phyloP scores from a whole-genome alignment of 2,888 invertebrate genomes.

The Eupeodes luniger region DNA sequence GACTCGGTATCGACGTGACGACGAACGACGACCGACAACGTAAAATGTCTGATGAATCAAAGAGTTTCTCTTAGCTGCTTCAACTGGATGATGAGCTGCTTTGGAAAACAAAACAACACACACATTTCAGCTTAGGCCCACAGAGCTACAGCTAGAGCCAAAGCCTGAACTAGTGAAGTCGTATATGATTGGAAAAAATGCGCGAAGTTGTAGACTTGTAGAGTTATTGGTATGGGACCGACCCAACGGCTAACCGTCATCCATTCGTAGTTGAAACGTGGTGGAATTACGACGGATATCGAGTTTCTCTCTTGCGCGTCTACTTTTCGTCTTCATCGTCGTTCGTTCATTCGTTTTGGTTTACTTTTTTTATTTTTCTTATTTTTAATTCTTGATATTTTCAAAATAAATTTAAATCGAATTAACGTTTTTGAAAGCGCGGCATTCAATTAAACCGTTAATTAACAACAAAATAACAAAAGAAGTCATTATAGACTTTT shows the following conservation, averaged over 20 bases:
- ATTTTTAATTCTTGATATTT: constrained; percentile 42
- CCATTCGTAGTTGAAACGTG: constrained; percentile 73
- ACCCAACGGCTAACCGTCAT: constrained; percentile 58
- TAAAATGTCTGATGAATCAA: constrained; percentile 40
- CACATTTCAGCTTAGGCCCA: constrained; percentile 29
- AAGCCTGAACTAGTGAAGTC: not conserved
- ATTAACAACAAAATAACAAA: not conserved
- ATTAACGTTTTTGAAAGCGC: constrained; percentile 24
- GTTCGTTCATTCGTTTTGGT: constrained; percentile 31
- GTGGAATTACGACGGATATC: constrained; percentile 75
- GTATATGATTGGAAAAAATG: constrained; percentile 30
- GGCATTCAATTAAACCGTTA: constrained; percentile 20
- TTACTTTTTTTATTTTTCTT: constrained; percentile 26
- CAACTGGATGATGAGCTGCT: constrained; percentile 3
- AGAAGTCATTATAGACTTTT: not conserved
- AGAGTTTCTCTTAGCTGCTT: constrained; percentile 61
- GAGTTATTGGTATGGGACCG: constrained; percentile 56
- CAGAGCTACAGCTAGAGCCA: not conserved
- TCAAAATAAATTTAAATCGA: constrained; percentile 9
- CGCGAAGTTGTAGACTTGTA: constrained; percentile 59
- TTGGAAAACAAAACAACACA: constrained; percentile 39
- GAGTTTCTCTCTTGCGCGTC: constrained; percentile 47
- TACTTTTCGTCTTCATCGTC: not conserved
- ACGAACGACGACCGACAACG: not conserved
- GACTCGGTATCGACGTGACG: not conserved